Evolutionary conservation across 2,113 vertebrate species (phyloP).

Genomic region (Columba livia): DNA sequence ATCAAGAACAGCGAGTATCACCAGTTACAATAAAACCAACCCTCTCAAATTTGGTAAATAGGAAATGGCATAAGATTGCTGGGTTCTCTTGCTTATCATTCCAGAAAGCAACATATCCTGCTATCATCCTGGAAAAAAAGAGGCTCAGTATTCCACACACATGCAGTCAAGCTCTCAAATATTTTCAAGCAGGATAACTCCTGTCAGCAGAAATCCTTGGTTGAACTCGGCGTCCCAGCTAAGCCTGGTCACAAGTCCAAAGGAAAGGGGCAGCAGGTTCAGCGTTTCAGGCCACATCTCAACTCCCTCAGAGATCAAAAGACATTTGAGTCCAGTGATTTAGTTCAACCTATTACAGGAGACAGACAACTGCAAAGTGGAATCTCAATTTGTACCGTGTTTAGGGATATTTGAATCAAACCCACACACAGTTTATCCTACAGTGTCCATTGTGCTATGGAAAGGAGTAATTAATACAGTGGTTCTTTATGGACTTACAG

Average conservation of each 20-base stretch:
- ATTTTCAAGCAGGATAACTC: background rate
- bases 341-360: background rate
- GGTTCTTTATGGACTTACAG: background rate
- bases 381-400: background rate
- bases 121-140: background rate
- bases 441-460: background rate
- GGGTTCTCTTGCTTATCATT: background rate
- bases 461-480: background rate
- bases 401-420: background rate
- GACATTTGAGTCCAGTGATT: background rate
- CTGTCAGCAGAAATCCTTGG: background rate
- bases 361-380: background rate
- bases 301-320: slow-evolving; percentile 20
- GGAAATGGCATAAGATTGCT: background rate
- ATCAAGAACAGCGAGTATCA: background rate
- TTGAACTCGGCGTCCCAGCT: fast-evolving
- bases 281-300: background rate
- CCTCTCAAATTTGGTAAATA: background rate
- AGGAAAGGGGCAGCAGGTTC: background rate
- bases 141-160: background rate
- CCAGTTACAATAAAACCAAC: background rate
- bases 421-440: background rate
- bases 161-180: background rate
- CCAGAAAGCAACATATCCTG: background rate
- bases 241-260: background rate